These are phyloP conservation scores for Carassius auratus DNA, from an alignment of 2,113 vertebrate genomes.

Conservation along the genomic window DNA sequence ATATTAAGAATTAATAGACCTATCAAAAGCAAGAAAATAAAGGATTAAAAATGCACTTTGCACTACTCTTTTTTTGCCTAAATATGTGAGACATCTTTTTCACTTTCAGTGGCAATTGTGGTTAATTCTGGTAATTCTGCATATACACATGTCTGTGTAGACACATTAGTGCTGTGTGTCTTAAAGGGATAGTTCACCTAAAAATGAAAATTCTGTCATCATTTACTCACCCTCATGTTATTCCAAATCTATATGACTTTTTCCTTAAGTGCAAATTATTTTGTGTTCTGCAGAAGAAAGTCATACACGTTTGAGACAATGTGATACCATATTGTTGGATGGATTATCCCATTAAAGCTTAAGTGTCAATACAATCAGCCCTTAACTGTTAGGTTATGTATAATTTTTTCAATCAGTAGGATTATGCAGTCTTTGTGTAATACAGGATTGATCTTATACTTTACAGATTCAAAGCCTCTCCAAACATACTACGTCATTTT, in stretches of 20 bases:
- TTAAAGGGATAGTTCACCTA: constrained; percentile 5
- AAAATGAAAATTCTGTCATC: neutral
- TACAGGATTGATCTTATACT: neutral
- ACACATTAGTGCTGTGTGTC: neutral
- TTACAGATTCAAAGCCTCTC: constrained; percentile 38
- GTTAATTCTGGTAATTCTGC: neutral
- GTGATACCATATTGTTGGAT: neutral
- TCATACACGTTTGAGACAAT: neutral
- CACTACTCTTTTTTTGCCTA: neutral
- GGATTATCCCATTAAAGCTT: neutral
- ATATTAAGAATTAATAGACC: neutral
- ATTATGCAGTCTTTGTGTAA: neutral
- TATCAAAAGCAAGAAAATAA: neutral
- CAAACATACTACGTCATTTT: neutral
- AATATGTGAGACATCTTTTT: neutral
- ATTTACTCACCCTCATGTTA: neutral
- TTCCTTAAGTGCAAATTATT: neutral
- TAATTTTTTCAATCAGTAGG: neutral
- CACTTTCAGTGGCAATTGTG: neutral
- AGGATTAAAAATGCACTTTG: neutral
- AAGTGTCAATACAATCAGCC: neutral
- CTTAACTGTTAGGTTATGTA: neutral
- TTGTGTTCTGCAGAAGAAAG: neutral
- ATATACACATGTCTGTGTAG: neutral
- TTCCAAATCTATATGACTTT: neutral